Evolutionary conservation across 2,888 invertebrate species (phyloP).

Genomic region (Agrotis segetum): DNA sequence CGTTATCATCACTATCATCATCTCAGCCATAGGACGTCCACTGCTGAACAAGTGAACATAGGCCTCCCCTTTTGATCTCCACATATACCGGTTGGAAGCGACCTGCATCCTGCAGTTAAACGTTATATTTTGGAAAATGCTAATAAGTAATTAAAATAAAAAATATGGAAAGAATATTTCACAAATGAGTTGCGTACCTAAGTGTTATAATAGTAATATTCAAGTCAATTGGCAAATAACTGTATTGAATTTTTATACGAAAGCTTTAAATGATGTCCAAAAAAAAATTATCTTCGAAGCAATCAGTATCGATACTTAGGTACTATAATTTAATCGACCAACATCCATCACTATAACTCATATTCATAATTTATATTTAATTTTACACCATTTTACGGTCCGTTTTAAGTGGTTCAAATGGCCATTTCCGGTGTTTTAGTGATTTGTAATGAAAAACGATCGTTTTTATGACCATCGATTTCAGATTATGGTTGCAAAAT

Average conservation of each 20-base stretch:
- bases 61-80: no score
- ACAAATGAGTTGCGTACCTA: no score
- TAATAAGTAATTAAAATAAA: no score
- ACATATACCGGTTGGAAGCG: no score
- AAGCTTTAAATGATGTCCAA: not conserved
- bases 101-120: no score
- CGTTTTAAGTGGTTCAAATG: conserved; percentile 66
- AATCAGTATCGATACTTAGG: conserved; percentile 30
- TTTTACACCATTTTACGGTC: conserved; percentile 68
- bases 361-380: conserved; percentile 68
- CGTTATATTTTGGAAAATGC: no score
- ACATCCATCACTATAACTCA: conserved; percentile 55
- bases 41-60: no score
- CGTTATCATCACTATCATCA: no score
- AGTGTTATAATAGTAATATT: no score
- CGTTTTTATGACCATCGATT: conserved; percentile 61
- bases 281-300: not conserved
- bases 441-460: conserved; percentile 56
- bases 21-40: no score
- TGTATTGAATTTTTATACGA: not conserved
- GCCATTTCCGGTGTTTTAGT: conserved; percentile 66
- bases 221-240: no score
- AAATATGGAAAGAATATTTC: no score
- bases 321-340: conserved; percentile 19
- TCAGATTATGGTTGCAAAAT: conserved; percentile 61